A percentile compares a stretch with the other conserved stretches of the same genome.
Evolutionary conservation across 2,888 invertebrate species (phyloP).

Genomic region (Apotomis betuletana): DNA sequence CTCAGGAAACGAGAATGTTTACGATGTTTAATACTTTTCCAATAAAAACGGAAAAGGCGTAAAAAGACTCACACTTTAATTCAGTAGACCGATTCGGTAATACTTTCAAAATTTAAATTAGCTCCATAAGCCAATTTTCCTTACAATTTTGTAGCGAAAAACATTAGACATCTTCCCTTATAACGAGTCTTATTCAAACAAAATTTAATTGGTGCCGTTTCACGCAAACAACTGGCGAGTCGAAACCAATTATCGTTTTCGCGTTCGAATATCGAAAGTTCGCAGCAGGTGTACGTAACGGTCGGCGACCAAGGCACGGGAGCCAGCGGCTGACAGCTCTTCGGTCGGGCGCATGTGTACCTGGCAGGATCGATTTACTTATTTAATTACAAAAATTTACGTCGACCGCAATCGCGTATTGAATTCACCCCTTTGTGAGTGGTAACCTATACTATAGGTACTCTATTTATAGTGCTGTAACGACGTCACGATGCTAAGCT

Average conservation of each 20-base stretch:
- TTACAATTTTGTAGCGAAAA: conserved; percentile 17
- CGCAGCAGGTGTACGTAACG: conserved; percentile 76
- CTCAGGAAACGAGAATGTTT: too few species aligned
- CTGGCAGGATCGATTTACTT: too few species aligned
- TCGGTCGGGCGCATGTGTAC: too few species aligned
- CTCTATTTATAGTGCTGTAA: too few species aligned
- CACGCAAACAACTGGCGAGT: conserved; percentile 72
- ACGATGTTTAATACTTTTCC: too few species aligned
- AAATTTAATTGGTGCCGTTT: conserved; percentile 77
- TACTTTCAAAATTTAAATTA: conserved; percentile 4
- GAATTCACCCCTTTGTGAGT: too few species aligned
- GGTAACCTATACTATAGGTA: too few species aligned
- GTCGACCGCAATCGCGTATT: too few species aligned
- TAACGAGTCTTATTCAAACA: conserved; percentile 57
- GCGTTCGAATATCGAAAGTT: conserved; percentile 77
- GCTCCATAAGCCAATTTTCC: conserved; percentile 12
- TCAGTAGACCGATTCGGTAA: not conserved
- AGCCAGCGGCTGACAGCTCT: conserved; percentile 23
- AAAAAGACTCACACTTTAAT: not conserved
- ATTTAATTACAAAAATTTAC: too few species aligned
- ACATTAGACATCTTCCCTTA: conserved; percentile 30
- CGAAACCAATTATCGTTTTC: conserved; percentile 80
- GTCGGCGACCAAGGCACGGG: conserved; percentile 46
- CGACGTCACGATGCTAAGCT: too few species aligned
- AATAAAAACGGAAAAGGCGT: too few species aligned